phyloP scores from a whole-genome alignment of 2,797 vertebrate genomes.

The Centropyge bicolor region DNA sequence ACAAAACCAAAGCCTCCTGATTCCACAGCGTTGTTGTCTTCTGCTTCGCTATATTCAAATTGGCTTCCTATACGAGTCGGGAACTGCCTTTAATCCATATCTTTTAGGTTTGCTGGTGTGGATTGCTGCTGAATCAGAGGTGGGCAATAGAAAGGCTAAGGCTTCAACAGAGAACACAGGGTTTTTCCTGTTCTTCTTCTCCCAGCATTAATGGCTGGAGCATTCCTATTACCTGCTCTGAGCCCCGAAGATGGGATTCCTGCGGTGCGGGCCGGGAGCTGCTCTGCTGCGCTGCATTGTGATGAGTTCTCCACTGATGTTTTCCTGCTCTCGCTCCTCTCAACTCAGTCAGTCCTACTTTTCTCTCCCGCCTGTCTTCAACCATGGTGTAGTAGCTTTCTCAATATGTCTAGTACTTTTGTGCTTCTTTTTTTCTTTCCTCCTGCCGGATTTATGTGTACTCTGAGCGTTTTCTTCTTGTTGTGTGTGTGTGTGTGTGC shows the following conservation, averaged over 20 bases:
- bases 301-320: constrained; percentile 87
- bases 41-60: constrained; percentile 29
- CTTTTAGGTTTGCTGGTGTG: constrained; percentile 44
- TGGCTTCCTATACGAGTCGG: constrained; percentile 22
- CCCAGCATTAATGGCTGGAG: constrained; percentile 84
- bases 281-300: constrained; percentile 84
- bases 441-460: constrained; percentile 50
- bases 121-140: constrained; percentile 66
- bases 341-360: constrained; percentile 81
- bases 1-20: constrained; percentile 19
- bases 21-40: constrained; percentile 33
- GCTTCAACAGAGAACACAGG: constrained; percentile 75
- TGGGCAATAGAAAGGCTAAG: constrained; percentile 70
- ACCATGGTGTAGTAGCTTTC: constrained; percentile 50
- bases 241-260: constrained; percentile 87
- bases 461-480: neutral
- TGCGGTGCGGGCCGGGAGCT: constrained; percentile 81
- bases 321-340: constrained; percentile 79
- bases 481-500: neutral
- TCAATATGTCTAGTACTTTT: constrained; percentile 54
- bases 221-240: constrained; percentile 87
- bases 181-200: constrained; percentile 80
- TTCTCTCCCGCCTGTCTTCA: constrained; percentile 65
- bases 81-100: constrained; percentile 64
- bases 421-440: constrained; percentile 39